Percentiles rank a stretch among this genome's conserved stretches.
Conservation (phyloP, 1,140 invertebrate genomes). For the Cecropterus lyciades region DNA sequence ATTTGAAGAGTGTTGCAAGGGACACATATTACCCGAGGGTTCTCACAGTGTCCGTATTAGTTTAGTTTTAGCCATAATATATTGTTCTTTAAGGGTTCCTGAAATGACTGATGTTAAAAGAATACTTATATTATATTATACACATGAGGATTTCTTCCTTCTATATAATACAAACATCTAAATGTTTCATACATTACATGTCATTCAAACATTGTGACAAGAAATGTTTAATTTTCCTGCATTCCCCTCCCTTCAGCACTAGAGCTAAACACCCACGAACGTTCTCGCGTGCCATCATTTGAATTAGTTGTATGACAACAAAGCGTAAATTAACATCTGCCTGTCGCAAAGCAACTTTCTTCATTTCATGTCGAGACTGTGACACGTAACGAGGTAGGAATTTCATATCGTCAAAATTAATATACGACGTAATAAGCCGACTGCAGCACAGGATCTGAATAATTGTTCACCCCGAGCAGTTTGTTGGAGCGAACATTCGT, state of each 20-base stretch:
- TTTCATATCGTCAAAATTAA: conserved; percentile 38
- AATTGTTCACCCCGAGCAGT: conserved; percentile 28
- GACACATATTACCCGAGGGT: too few relatives aligned
- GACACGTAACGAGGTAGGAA: conserved; percentile 30
- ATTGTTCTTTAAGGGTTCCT: too few relatives aligned
- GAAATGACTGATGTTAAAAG: too few relatives aligned
- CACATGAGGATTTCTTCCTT: too few relatives aligned
- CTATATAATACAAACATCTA: too few relatives aligned
- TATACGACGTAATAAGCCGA: conserved; percentile 33
- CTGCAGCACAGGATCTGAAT: conserved; percentile 32
- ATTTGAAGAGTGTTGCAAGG: too few relatives aligned
- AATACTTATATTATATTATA: too few relatives aligned
- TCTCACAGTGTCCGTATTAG: too few relatives aligned
- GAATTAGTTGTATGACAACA: conserved; percentile 17
- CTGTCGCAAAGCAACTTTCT: conserved; percentile 29
- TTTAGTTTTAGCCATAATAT: too few relatives aligned
- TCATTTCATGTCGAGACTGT: conserved; percentile 20
- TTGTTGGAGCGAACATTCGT: conserved; percentile 16
- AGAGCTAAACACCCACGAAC: neutral
- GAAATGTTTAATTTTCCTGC: too few relatives aligned
- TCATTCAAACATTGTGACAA: too few relatives aligned
- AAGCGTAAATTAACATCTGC: conserved; percentile 23
- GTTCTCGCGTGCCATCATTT: neutral
- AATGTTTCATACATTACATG: too few relatives aligned
- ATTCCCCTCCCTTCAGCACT: neutral